Conservation (phyloP, 2,888 invertebrate genomes). For the Clunio marinus region DNA sequence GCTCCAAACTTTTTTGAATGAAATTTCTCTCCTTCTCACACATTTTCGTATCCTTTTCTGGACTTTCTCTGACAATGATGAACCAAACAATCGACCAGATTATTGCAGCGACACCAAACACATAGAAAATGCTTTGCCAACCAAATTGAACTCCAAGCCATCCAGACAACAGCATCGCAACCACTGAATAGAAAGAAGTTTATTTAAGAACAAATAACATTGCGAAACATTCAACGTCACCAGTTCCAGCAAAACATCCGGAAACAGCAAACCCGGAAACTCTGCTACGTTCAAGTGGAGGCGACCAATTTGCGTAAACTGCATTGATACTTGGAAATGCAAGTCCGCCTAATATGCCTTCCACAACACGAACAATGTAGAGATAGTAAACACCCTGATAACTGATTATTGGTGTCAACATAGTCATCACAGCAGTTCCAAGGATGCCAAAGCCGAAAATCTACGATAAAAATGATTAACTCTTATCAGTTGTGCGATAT, state of each 20-base stretch:
- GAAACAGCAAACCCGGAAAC: slow-evolving; percentile 71
- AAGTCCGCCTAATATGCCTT: slow-evolving; percentile 64
- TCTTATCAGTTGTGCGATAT: neutral
- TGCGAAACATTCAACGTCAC: no score
- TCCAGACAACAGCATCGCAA: slow-evolving; percentile 75
- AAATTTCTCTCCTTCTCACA: slow-evolving; percentile 68
- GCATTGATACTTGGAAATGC: slow-evolving; percentile 47
- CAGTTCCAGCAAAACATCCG: slow-evolving; percentile 81
- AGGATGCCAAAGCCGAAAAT: slow-evolving; percentile 76
- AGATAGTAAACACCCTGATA: slow-evolving; percentile 65
- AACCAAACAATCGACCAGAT: slow-evolving; percentile 71
- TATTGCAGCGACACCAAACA: slow-evolving; percentile 65
- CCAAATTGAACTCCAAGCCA: slow-evolving; percentile 68
- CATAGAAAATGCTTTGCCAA: slow-evolving; percentile 77
- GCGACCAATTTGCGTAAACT: slow-evolving; percentile 77
- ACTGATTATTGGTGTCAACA: slow-evolving; percentile 75
- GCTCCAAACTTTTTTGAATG: slow-evolving; percentile 59
- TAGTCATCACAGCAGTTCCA: slow-evolving; percentile 70
- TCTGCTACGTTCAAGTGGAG: slow-evolving; percentile 64
- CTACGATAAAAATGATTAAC: slow-evolving; percentile 45
- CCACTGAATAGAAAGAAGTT: no score
- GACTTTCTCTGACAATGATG: slow-evolving; percentile 65
- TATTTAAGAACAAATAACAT: no score
- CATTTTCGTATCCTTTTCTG: slow-evolving; percentile 70
- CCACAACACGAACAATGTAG: slow-evolving; percentile 66